Percentiles rank a stretch among this genome's conserved stretches.
phyloP scores from a whole-genome alignment of 2,113 vertebrate genomes.

The Menura novaehollandiae region DNA sequence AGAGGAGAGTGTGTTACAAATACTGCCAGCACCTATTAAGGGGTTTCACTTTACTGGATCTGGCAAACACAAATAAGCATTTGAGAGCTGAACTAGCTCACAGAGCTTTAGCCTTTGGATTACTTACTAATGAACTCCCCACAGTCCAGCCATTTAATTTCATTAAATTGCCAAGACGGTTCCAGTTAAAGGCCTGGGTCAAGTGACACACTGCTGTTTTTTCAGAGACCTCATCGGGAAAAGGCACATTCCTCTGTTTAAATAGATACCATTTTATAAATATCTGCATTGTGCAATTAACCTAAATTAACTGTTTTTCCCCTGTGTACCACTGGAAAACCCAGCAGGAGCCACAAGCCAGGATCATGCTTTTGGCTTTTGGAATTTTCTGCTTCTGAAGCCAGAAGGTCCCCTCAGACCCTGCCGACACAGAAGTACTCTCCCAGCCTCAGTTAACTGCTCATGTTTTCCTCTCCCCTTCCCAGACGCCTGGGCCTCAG shows the following conservation, averaged over 20 bases:
- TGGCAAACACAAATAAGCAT: constrained; percentile 30
- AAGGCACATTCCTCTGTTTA: neutral
- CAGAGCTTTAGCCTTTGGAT: constrained; percentile 45
- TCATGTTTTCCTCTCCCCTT: neutral
- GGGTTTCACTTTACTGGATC: constrained; percentile 36
- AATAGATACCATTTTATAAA: neutral
- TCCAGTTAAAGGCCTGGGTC: constrained; percentile 39
- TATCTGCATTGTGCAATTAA: neutral
- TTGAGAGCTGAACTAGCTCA: constrained; percentile 15
- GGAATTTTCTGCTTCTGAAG: constrained; percentile 4
- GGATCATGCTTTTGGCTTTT: neutral
- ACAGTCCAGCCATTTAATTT: constrained; percentile 41
- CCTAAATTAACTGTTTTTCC: neutral
- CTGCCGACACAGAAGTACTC: neutral
- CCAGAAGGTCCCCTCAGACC: neutral
- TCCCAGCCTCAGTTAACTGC: neutral
- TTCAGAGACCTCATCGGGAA: neutral
- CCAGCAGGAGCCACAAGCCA: neutral
- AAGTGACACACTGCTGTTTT: neutral
- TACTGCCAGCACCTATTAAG: neutral
- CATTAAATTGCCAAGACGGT: constrained; percentile 37
- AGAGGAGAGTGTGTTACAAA: neutral
- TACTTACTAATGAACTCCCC: constrained; percentile 54
- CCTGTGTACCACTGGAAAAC: neutral
- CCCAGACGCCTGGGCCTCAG: neutral